These are phyloP conservation scores for Protonemura montana DNA, from an alignment of 2,888 invertebrate genomes.

Conservation along the genomic window DNA sequence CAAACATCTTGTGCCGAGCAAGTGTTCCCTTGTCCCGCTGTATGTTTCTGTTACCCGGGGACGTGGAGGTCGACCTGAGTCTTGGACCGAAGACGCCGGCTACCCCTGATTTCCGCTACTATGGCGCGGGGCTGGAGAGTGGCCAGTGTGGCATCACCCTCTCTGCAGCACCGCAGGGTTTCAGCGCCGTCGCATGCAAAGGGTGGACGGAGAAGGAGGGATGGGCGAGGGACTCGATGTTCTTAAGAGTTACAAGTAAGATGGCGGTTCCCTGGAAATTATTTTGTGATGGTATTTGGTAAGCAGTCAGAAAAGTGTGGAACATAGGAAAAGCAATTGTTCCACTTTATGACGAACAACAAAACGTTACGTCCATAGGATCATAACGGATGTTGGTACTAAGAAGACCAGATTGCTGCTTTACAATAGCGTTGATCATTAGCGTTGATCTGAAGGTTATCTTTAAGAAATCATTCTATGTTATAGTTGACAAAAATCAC, in stretches of 20 bases:
- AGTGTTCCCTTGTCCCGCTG: not conserved
- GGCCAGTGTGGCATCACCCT: conserved; percentile 37
- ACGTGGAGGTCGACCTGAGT: conserved; percentile 24
- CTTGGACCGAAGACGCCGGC: not conserved
- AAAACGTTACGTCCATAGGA: too few relatives aligned
- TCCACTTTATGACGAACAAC: too few relatives aligned
- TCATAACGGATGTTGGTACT: too few relatives aligned
- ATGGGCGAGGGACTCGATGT: conserved; percentile 26
- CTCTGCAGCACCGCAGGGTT: not conserved
- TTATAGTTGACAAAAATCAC: too few relatives aligned
- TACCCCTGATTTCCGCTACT: conserved; percentile 23
- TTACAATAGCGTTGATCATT: too few relatives aligned
- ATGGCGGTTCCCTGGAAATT: not conserved
- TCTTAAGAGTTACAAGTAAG: conserved; percentile 35
- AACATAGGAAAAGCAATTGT: too few relatives aligned
- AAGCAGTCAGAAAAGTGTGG: too few relatives aligned
- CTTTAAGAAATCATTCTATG: too few relatives aligned
- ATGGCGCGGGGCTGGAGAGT: conserved; percentile 25
- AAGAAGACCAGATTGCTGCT: too few relatives aligned
- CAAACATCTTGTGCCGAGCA: conserved; percentile 26
- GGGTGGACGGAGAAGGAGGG: conserved; percentile 25
- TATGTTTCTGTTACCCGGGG: conserved; percentile 21
- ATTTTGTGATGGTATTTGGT: too few relatives aligned
- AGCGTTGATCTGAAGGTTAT: too few relatives aligned
- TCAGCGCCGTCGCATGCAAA: conserved; percentile 16